A percentile compares a stretch with the other conserved stretches of the same genome.
Conservation (phyloP, 2,113 vertebrate genomes). For the Oreochromis niloticus region DNA sequence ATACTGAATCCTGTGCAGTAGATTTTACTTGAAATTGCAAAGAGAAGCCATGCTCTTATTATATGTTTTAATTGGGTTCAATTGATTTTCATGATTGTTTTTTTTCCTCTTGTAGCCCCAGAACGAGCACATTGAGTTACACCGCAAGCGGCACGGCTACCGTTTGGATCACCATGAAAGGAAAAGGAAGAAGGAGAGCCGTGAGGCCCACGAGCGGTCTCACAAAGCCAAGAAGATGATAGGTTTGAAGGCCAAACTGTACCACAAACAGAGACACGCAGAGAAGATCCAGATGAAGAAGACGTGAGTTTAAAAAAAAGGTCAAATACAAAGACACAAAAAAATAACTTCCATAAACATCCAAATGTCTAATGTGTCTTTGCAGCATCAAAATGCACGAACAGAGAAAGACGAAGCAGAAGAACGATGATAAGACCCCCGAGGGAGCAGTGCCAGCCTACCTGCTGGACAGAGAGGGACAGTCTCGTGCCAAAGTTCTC, state of each 20-base stretch:
- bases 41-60: not conserved
- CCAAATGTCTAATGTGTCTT: not conserved
- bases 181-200: conserved; percentile 93
- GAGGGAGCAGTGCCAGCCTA: conserved; percentile 94
- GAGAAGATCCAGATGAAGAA: conserved; percentile 99
- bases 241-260: conserved; percentile 95
- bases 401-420: conserved; percentile 92
- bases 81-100: not conserved
- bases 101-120: conserved; percentile 78
- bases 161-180: conserved; percentile 95
- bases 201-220: conserved; percentile 89
- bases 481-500: conserved; percentile 90
- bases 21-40: not conserved
- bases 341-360: not conserved
- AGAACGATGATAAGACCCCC: conserved; percentile 92
- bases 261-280: conserved; percentile 93
- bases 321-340: not conserved
- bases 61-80: not conserved
- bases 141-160: conserved; percentile 92
- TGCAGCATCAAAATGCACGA: conserved; percentile 96
- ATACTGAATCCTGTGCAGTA: not conserved
- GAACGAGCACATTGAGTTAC: conserved; percentile 95
- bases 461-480: conserved; percentile 92
- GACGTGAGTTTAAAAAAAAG: conserved; percentile 77
- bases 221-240: conserved; percentile 96